These are phyloP conservation scores for Indicator maculatus DNA, from an alignment of 2,113 vertebrate genomes.

Conservation along the genomic window DNA sequence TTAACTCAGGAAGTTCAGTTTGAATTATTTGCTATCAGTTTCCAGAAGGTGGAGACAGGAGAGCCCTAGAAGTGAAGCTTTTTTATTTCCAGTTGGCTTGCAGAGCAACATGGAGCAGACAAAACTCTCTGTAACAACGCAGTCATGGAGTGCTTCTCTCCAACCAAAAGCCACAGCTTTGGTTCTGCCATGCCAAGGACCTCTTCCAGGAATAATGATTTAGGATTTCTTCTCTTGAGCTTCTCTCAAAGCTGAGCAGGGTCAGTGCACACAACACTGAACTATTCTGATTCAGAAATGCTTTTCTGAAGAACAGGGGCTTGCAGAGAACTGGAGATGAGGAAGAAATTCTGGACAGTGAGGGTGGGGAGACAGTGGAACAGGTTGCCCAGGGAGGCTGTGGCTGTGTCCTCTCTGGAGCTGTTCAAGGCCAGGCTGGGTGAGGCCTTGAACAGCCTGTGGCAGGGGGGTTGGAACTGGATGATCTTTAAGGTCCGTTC, in stretches of 20 bases:
- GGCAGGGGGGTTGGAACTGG: no score
- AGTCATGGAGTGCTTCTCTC: neutral
- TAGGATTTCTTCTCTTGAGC: neutral
- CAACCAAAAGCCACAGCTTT: neutral
- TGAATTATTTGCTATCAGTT: constrained; percentile 28
- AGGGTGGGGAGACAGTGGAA: no score
- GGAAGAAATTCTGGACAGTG: neutral
- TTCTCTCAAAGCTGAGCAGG: neutral
- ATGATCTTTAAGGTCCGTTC: no score
- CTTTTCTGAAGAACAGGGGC: neutral
- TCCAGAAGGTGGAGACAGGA: constrained; percentile 68
- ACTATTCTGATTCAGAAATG: neutral
- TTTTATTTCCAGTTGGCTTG: neutral
- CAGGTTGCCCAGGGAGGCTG: no score
- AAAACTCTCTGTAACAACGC: neutral
- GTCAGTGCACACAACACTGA: neutral
- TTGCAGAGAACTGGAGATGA: neutral
- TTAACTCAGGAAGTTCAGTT: neutral
- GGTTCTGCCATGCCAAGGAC: neutral
- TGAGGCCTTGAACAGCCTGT: no score
- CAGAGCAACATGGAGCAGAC: neutral
- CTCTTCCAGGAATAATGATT: neutral
- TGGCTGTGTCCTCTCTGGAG: no score
- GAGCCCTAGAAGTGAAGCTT: neutral
- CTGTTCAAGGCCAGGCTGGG: no score